Evolutionary conservation across 2,113 vertebrate species (phyloP).

Genomic region (Oplegnathus fasciatus): DNA sequence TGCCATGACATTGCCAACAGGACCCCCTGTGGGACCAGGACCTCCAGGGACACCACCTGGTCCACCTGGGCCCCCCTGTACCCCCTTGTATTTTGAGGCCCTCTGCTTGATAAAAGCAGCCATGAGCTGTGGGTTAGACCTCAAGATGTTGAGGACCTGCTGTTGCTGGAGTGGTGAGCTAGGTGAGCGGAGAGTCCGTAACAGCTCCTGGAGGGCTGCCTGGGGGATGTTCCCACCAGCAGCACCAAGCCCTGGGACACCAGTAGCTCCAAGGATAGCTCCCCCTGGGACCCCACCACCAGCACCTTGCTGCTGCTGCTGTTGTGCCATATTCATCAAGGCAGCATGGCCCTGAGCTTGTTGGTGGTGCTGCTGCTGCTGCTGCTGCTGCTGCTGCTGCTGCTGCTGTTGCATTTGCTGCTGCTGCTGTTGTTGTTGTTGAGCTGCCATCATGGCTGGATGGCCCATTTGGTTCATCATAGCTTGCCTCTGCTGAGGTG

Average conservation of each 20-base stretch:
- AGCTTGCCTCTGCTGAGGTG: constrained; percentile 88
- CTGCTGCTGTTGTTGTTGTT: constrained; percentile 87
- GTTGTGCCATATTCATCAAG: constrained; percentile 7
- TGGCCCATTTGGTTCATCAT: constrained; percentile 94
- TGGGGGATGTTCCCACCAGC: constrained; percentile 83
- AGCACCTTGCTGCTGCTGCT: constrained; percentile 17
- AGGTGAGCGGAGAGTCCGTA: constrained; percentile 83
- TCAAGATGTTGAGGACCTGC: constrained; percentile 90
- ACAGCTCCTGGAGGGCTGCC: constrained; percentile 86
- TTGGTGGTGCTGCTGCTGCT: constrained; percentile 74
- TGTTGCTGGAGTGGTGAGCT: constrained; percentile 83
- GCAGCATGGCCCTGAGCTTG: constrained; percentile 55
- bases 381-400: constrained; percentile 82
- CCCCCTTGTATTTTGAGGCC: constrained; percentile 91
- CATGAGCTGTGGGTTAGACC: constrained; percentile 96
- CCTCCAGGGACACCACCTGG: constrained; percentile 82
- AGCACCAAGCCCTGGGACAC: constrained; percentile 61
- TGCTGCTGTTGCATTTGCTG: constrained; percentile 84
- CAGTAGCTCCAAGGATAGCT: constrained; percentile 32
- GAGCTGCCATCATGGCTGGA: constrained; percentile 81
- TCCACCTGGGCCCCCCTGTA: constrained; percentile 75
- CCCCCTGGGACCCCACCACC: constrained; percentile 59
- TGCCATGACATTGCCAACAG: constrained; percentile 79
- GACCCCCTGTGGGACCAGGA: constrained; percentile 76
- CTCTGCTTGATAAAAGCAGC: constrained; percentile 98